Evolutionary conservation across 2,113 vertebrate species (phyloP).

Genomic region (Platichthys stellatus): DNA sequence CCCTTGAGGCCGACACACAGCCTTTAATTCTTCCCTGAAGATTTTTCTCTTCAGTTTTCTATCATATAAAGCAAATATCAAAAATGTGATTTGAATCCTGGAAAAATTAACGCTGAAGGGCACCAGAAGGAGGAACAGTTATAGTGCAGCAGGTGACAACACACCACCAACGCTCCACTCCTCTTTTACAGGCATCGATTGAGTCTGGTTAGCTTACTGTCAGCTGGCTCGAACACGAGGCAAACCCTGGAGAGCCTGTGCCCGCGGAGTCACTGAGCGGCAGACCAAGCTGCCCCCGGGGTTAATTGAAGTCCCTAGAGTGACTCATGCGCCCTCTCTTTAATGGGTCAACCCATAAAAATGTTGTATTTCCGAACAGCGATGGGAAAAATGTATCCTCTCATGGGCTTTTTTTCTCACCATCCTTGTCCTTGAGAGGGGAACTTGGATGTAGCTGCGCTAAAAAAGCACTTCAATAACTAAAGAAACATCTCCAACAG

Average conservation of each 20-base stretch:
- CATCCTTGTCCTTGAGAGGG: slow-evolving; percentile 65
- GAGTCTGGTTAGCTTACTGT: slow-evolving; percentile 60
- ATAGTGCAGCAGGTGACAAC: slow-evolving; percentile 32
- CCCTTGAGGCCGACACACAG: slow-evolving; percentile 61
- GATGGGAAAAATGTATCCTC: slow-evolving; percentile 72
- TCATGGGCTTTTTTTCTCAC: slow-evolving; percentile 45
- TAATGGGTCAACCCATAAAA: slow-evolving; percentile 78
- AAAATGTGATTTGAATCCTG: slow-evolving; percentile 86
- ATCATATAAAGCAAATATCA: slow-evolving; percentile 87
- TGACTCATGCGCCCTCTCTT: slow-evolving; percentile 75
- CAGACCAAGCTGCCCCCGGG: slow-evolving; percentile 75
- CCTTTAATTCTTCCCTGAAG: slow-evolving; percentile 71
- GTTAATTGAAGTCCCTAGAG: slow-evolving; percentile 82
- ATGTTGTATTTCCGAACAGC: slow-evolving; percentile 75
- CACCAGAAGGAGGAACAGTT: slow-evolving; percentile 67
- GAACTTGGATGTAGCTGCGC: slow-evolving; percentile 49
- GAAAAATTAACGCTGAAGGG: slow-evolving; percentile 81
- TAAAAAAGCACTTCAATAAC: slow-evolving; percentile 62
- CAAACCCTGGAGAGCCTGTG: slow-evolving; percentile 49
- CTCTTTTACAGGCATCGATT: slow-evolving; percentile 73
- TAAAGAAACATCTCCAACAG: slow-evolving; percentile 61
- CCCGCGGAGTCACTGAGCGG: slow-evolving; percentile 44
- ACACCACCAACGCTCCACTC: slow-evolving; percentile 27
- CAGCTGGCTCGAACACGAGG: slow-evolving; percentile 45
- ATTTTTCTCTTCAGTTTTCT: slow-evolving; percentile 79